phyloP scores from a whole-genome alignment of 2,888 invertebrate species.

The Lochmaea capreae region DNA sequence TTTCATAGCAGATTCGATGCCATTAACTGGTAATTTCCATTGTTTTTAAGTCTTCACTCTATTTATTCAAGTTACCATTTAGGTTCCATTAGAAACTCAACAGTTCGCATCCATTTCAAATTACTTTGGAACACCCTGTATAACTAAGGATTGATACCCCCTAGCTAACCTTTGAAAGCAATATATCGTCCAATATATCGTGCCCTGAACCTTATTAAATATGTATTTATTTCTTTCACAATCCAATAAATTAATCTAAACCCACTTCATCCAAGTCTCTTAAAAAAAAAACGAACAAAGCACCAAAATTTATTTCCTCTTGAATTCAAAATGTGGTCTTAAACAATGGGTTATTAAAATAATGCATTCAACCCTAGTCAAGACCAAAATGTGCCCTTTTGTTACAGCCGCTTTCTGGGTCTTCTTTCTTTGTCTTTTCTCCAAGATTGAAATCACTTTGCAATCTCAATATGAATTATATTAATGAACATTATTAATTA shows the following conservation, averaged over 20 bases:
- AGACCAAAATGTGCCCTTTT: constrained; percentile 33
- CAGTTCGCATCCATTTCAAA: no score
- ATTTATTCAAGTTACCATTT: no score
- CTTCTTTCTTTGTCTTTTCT: constrained; percentile 26
- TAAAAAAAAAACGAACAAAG: constrained; percentile 29
- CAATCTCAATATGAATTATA: constrained; percentile 31
- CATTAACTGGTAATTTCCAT: no score
- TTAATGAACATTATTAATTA: constrained; percentile 32
- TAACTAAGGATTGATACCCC: background rate
- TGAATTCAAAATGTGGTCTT: constrained; percentile 30
- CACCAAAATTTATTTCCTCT: constrained; percentile 34
- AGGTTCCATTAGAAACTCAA: no score
- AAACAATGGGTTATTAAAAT: constrained; percentile 39
- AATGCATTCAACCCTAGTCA: constrained; percentile 36
- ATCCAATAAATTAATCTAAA: constrained; percentile 3
- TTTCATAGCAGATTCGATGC: no score
- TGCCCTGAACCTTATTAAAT: background rate
- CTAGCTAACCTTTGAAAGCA: background rate
- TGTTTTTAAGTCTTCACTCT: no score
- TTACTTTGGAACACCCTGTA: no score
- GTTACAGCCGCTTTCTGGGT: constrained; percentile 22
- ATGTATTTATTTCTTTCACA: background rate
- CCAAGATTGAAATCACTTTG: constrained; percentile 22
- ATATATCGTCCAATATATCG: background rate
- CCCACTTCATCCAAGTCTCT: constrained; percentile 9